Base-by-base conservation (phyloP, 2,113 vertebrate genomes). In the Leuciscus idus region DNA sequence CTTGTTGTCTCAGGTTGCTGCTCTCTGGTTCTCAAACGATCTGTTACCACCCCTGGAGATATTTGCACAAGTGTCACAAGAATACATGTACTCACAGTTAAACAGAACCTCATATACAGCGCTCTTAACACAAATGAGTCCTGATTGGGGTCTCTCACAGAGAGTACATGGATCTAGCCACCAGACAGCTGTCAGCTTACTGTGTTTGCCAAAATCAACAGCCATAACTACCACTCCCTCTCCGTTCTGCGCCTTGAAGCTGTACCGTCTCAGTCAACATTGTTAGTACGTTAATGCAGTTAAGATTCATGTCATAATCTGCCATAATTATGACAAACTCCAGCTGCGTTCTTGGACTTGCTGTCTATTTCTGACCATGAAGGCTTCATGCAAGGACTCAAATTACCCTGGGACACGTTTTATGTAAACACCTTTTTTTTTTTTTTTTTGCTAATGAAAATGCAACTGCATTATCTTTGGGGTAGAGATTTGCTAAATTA, bases 181-280 rank as follows among this genome's bases (percentile, higher is more conserved):
- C 6, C 28, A 52, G 11, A 73, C 66, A 57, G 46, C 68, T 83
- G 81, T 23, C 4, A 21, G 11, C n/a, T 28, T 43, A 59, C 50
- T 9, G n/a, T 83, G 81, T 83, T 83, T 73, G 66, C 50, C 57
- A 39, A 84, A 73, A 43, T 39, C 30, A 73, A 73, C 50, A 59
- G 68, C 30, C 50, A 26, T n/a, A 57, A 84, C 64, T 50, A 59
- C 81, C 81, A 57, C 81, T 83, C 81, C 66, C 66, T 73, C 13
- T 57, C 33, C 12, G 5, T 61, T 61, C 12, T 33, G 36, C 17
- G 9, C 19, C 9, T 33, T 17, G 8, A 72, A 33, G 46, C 9
- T 52, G 28, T 3, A 30, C 4, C 13, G 8, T 57, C 68, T 59
- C 30, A 26, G 30, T 73, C 6, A 57, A 73, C 21, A 43, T 57